Conservation (phyloP, 2,888 invertebrate genomes). For the Archips crataeganus region DNA sequence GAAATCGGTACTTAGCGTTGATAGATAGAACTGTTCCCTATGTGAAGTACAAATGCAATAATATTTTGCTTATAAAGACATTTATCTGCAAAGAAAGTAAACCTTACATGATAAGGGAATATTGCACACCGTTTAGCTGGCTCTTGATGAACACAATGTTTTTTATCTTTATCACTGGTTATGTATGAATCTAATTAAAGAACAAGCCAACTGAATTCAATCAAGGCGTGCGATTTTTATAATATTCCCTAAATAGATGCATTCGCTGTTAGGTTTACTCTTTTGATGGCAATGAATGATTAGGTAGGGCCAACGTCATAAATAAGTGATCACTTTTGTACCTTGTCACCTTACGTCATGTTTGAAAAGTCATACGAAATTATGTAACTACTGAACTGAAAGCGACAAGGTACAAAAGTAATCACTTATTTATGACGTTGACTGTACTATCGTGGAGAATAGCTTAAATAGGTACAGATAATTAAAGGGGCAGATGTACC, state of each 20-base stretch:
- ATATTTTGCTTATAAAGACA: not conserved
- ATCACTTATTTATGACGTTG: too few species aligned
- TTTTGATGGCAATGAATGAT: too few species aligned
- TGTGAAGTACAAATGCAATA: not conserved
- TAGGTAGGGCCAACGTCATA: too few species aligned
- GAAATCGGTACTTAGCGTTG: not conserved
- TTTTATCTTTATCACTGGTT: not conserved
- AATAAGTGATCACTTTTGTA: too few species aligned
- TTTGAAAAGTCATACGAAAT: too few species aligned
- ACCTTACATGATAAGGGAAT: slow-evolving; percentile 1
- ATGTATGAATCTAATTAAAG: not conserved
- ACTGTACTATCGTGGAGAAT: too few species aligned
- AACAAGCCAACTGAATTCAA: not conserved
- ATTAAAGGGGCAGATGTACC: not conserved
- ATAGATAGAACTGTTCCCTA: not conserved
- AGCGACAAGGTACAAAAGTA: too few species aligned
- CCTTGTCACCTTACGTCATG: too few species aligned
- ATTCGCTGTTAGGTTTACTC: too few species aligned
- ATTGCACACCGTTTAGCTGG: not conserved
- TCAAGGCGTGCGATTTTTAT: not conserved
- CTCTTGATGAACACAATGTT: not conserved
- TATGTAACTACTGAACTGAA: too few species aligned
- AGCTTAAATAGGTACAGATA: not conserved
- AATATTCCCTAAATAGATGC: not conserved
- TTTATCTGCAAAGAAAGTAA: slow-evolving; percentile 3